Evolutionary conservation across 1,140 invertebrate species (phyloP), one percentile per base, ranked within the genome.

Genomic region (Pseudomyrmex flavicornis): DNA sequence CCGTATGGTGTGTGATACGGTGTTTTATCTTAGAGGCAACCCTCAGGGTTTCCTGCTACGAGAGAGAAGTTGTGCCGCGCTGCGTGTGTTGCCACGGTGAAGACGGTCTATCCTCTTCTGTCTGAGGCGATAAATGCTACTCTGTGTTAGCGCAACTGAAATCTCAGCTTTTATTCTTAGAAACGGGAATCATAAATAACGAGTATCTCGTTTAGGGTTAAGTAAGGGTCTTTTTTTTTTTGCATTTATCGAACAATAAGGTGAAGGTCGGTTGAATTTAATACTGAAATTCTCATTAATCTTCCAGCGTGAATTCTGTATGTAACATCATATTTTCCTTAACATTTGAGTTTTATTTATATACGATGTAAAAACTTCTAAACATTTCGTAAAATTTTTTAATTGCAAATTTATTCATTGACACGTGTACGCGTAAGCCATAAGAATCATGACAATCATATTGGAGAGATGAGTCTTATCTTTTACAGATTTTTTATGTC

Each of bases 121-220:
- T 90, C 87, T 84, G 74, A 77, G 61, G 70, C 89, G 91, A 92
- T 93, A 92, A 92, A 89, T 85, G 88, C 88, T 87, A 66, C 72
- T 90, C 79, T 69, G 26, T 62, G 73, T 77, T 86, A 72, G 87
- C 76, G 86, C 80, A 56, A 85, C 90, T 90, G 87, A 93, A 93
- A 93, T 93, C 93, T 92, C 92, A 84, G 88, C 69, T 89, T 88
- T 86, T 91, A 88, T 35, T 35, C 90, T 92, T 91, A 91, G 88
- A 88, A 89, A 89, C 91, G 91, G 91, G 92, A 87, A 91, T 90
- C 90, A 92, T 93, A 93, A 92, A 93, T 91, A 92, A 93, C 93
- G 85, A 85, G 91, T 12, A 68, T 83, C 48, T 85, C 80, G 83
- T 84, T 80, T 86, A 86, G 12, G 22, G n/a, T 85, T 86, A 22